These are phyloP conservation scores for Orgyia antiqua DNA, from an alignment of 2,888 invertebrate genomes.

Conservation along the genomic window DNA sequence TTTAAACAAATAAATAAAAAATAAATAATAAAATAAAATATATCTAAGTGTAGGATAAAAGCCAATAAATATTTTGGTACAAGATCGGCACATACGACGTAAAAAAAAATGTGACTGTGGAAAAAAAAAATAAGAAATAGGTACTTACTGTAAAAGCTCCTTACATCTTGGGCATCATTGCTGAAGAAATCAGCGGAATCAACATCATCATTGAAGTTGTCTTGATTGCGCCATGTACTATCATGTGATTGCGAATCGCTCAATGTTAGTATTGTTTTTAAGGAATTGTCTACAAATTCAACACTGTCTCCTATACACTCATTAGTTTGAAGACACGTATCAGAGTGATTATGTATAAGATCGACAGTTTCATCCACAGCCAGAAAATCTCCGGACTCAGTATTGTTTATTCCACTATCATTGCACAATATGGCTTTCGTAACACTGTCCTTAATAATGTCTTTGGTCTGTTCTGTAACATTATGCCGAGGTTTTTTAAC, in stretches of 20 bases:
- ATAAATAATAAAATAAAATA: too few relatives aligned
- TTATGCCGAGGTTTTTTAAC: conserved; percentile 21
- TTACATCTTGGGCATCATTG: conserved; percentile 37
- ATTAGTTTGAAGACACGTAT: conserved; percentile 55
- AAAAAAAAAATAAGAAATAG: too few relatives aligned
- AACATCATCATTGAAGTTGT: conserved; percentile 21
- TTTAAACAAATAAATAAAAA: too few relatives aligned
- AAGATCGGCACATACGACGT: too few relatives aligned
- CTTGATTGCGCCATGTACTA: conserved; percentile 11
- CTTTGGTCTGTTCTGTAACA: conserved; percentile 5
- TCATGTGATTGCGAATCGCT: conserved; percentile 30
- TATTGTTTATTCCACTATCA: conserved; percentile 52
- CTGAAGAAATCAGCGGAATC: conserved; percentile 31
- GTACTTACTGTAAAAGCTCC: conserved; percentile 23
- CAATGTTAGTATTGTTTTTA: conserved; percentile 43
- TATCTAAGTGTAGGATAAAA: too few relatives aligned
- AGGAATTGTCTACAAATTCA: conserved; percentile 41
- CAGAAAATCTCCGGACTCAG: conserved; percentile 35
- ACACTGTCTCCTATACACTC: conserved; percentile 56
- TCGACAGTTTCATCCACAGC: conserved; percentile 45
- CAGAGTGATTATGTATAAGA: conserved; percentile 67
- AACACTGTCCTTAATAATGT: conserved; percentile 12
- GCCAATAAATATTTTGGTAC: too few relatives aligned
- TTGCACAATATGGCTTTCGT: conserved; percentile 32
- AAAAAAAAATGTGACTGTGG: too few relatives aligned